These are phyloP conservation scores for Embidobia sp. DNA, from an alignment of 2,888 invertebrate genomes.

Conservation along the genomic window DNA sequence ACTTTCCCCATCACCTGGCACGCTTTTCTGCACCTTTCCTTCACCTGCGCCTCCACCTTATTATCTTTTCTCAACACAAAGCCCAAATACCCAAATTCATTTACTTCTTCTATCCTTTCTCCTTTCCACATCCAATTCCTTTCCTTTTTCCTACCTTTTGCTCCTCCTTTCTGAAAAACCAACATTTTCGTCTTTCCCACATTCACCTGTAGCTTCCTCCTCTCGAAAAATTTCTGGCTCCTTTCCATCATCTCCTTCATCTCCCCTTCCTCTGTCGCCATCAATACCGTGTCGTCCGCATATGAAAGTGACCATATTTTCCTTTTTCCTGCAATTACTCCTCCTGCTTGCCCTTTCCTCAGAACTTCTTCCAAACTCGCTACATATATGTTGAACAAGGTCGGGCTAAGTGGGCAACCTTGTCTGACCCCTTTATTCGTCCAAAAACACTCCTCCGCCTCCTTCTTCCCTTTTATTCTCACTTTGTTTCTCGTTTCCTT, in stretches of 20 bases:
- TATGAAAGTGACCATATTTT: not conserved
- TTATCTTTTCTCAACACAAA: not conserved
- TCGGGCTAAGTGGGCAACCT: constrained; percentile 1
- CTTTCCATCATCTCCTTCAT: not conserved
- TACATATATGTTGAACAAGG: too few relatives aligned
- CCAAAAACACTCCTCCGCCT: too few relatives aligned
- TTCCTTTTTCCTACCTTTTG: not conserved
- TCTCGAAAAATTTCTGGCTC: not conserved
- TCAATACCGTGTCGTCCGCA: not conserved
- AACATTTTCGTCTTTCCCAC: not conserved
- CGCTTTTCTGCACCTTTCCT: too few relatives aligned
- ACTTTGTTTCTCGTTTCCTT: too few relatives aligned
- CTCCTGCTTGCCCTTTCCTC: not conserved
- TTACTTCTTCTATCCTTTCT: constrained; percentile 2
- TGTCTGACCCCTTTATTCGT: not conserved
- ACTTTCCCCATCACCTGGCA: not conserved
- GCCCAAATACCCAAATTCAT: not conserved
- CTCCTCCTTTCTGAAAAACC: constrained; percentile 5
- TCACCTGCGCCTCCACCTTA: too few relatives aligned
- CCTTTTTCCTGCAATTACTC: not conserved
- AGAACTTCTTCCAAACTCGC: not conserved
- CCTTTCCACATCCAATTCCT: not conserved
- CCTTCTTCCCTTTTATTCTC: too few relatives aligned
- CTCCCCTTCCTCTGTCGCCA: not conserved
- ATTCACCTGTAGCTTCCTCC: not conserved